Percentiles rank a stretch among this genome's conserved stretches.
These are phyloP conservation scores for Tychaedon coryphoeus DNA, from an alignment of 2,113 vertebrate species.

Conservation along the genomic window DNA sequence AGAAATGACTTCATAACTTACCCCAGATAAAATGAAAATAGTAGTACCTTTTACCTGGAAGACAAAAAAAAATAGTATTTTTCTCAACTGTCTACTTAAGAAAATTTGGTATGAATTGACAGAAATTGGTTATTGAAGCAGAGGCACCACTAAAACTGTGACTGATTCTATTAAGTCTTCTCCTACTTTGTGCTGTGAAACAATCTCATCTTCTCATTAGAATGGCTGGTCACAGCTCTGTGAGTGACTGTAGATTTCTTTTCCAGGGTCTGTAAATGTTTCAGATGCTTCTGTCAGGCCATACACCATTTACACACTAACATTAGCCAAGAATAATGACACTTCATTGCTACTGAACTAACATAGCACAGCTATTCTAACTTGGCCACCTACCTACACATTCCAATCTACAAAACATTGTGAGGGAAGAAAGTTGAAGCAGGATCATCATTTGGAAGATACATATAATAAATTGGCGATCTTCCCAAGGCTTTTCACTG, in stretches of 20 bases:
- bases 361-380: neutral
- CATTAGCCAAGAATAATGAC: neutral
- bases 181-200: neutral
- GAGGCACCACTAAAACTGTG: neutral
- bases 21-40: neutral
- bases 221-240: neutral
- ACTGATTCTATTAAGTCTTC: neutral
- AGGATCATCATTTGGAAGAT: neutral
- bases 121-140: neutral
- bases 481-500: neutral
- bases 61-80: neutral
- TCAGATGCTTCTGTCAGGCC: neutral
- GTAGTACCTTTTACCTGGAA: neutral
- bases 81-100: conserved; percentile 6
- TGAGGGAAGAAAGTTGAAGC: neutral
- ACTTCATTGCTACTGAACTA: neutral
- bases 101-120: neutral
- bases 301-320: neutral
- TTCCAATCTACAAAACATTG: neutral
- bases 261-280: neutral
- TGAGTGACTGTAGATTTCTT: neutral
- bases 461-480: neutral
- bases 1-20: neutral
- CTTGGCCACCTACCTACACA: neutral
- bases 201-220: neutral